Conservation (phyloP, 2,888 invertebrate genomes). For the Diaperis boleti region DNA sequence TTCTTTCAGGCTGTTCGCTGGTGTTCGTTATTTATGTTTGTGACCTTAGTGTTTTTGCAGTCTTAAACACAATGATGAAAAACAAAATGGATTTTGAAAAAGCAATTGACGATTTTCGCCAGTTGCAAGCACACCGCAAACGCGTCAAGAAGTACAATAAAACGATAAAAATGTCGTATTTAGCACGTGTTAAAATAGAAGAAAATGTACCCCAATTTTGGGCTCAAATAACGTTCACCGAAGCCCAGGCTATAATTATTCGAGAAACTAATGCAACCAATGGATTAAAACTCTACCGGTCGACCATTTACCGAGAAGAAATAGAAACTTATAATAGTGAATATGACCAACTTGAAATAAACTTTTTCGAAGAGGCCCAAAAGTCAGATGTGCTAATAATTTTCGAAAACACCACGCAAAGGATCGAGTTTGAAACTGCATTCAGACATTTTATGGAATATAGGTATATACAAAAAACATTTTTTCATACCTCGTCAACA, state of each 20-base stretch:
- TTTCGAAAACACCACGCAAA: conserved; percentile 24
- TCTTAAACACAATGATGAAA: conserved; percentile 23
- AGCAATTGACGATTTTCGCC: conserved; percentile 27
- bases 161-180: conserved; percentile 20
- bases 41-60: conserved; percentile 14
- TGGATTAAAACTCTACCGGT: conserved; percentile 23
- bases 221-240: conserved; percentile 22
- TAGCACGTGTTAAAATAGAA: conserved; percentile 19
- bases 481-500: conserved; percentile 24
- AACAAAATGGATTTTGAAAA: conserved; percentile 27
- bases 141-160: conserved; percentile 23
- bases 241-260: conserved; percentile 26
- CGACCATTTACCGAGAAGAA: conserved; percentile 18
- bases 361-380: conserved; percentile 15
- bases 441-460: conserved; percentile 26
- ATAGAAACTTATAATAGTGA: conserved; percentile 26
- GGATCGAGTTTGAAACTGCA: conserved; percentile 23
- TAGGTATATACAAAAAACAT: conserved; percentile 31
- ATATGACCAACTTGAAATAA: conserved; percentile 23
- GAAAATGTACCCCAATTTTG: conserved; percentile 16
- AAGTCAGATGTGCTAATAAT: conserved; percentile 23
- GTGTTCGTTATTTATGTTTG: conserved; percentile 3
- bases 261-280: conserved; percentile 23
- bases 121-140: conserved; percentile 28
- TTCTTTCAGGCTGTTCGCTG: too few relatives aligned